These are phyloP conservation scores for Tenebrio molitor DNA, from an alignment of 1,140 invertebrate genomes.

Conservation along the genomic window DNA sequence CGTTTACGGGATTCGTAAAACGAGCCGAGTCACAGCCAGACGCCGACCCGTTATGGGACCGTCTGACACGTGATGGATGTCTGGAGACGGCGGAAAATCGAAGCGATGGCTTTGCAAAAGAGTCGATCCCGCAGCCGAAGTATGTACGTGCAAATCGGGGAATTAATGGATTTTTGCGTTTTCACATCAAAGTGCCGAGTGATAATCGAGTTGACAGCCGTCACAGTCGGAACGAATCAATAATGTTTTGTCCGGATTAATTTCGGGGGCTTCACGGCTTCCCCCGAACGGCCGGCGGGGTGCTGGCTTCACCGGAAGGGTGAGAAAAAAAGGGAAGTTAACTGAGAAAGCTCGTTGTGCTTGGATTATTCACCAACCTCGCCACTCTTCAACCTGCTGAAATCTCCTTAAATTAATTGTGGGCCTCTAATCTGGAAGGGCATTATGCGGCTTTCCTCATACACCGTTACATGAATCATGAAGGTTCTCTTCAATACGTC, in stretches of 20 bases:
- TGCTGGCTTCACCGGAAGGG: too few relatives aligned
- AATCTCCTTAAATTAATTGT: too few relatives aligned
- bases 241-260: neutral
- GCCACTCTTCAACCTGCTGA: too few relatives aligned
- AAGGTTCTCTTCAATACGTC: constrained; percentile 14
- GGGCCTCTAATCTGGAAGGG: neutral
- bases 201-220: constrained; percentile 12
- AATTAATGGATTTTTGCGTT: constrained; percentile 19
- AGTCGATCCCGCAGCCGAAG: neutral
- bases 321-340: too few relatives aligned
- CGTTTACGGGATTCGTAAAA: constrained; percentile 7
- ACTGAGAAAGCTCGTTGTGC: too few relatives aligned
- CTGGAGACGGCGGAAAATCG: neutral
- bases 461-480: constrained; percentile 29
- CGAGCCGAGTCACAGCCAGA: neutral
- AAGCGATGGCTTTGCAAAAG: neutral
- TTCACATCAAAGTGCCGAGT: neutral
- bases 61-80: constrained; percentile 6
- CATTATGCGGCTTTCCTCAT: constrained; percentile 16
- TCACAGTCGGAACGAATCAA: constrained; percentile 6
- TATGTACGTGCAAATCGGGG: neutral
- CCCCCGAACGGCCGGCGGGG: too few relatives aligned
- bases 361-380: too few relatives aligned
- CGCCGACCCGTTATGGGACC: too few relatives aligned
- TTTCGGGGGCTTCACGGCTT: too few relatives aligned